Percentiles rank a stretch among this genome's conserved stretches.
Evolutionary conservation across 2,797 vertebrate species (phyloP).

Genomic region (Leptodactylus fallax): DNA sequence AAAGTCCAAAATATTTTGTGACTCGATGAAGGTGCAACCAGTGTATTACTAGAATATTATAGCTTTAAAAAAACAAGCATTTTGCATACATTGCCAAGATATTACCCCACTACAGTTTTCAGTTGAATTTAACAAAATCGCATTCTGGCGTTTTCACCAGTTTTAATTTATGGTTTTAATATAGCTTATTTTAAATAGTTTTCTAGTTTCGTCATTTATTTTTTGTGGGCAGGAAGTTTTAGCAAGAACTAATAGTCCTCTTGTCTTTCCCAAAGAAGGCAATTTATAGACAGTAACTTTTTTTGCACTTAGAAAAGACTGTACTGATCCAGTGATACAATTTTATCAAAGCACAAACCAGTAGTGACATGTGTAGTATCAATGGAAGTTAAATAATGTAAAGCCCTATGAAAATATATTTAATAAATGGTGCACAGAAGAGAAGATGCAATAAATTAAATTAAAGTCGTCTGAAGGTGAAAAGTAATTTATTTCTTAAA

Average conservation of each 20-base stretch:
- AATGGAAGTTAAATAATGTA: not conserved
- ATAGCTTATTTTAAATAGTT: not conserved
- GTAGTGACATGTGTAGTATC: not conserved
- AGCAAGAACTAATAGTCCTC: not conserved
- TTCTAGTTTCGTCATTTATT: not conserved
- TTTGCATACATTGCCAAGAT: not conserved
- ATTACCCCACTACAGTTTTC: not conserved
- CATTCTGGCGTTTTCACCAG: not conserved
- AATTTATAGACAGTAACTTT: not conserved
- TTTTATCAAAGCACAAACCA: not conserved
- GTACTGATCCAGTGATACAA: not conserved
- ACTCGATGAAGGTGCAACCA: not conserved
- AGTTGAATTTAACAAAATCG: not conserved
- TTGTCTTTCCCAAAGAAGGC: not conserved
- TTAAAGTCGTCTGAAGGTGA: not conserved
- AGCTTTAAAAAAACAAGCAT: no score
- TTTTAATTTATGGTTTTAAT: not conserved
- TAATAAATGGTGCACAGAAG: not conserved
- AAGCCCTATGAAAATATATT: not conserved
- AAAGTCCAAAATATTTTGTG: not conserved
- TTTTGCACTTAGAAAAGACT: not conserved
- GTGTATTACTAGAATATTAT: not conserved
- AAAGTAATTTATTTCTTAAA: not conserved
- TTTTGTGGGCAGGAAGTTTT: not conserved
- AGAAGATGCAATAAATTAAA: conserved; percentile 1